Evolutionary conservation across 2,888 invertebrate species (phyloP).

Genomic region (Psylliodes chrysocephalus): DNA sequence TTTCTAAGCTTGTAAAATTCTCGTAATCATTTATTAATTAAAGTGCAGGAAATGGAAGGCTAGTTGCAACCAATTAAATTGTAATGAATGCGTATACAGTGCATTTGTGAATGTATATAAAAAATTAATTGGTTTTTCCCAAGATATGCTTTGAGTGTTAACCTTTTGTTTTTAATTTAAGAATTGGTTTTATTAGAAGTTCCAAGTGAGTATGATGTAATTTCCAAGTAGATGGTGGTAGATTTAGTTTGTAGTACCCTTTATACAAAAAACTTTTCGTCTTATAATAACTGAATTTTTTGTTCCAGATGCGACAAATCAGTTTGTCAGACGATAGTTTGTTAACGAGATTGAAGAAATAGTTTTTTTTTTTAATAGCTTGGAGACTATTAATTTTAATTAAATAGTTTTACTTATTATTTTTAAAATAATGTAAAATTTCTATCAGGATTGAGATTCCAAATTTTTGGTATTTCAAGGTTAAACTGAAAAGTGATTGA

Average conservation of each 20-base stretch:
- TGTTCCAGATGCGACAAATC: not conserved
- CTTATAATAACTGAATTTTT: not conserved
- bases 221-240: not conserved
- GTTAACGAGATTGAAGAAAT: not conserved
- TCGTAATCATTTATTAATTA: too few species aligned
- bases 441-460: too few species aligned
- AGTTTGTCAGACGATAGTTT: not conserved
- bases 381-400: too few species aligned
- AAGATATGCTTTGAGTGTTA: not conserved
- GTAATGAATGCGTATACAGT: too few species aligned
- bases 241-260: not conserved
- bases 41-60: too few species aligned
- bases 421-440: too few species aligned
- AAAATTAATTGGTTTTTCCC: not conserved
- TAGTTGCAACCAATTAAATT: too few species aligned
- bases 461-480: too few species aligned
- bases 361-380: not conserved
- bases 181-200: not conserved
- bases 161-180: not conserved
- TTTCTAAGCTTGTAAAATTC: too few species aligned
- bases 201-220: slow-evolving; percentile 14
- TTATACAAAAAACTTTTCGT: not conserved
- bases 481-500: too few species aligned
- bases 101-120: not conserved
- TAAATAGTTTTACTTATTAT: too few species aligned